These are phyloP conservation scores for Callosobruchus maculatus DNA, from an alignment of 2,888 invertebrate genomes.

Conservation along the genomic window DNA sequence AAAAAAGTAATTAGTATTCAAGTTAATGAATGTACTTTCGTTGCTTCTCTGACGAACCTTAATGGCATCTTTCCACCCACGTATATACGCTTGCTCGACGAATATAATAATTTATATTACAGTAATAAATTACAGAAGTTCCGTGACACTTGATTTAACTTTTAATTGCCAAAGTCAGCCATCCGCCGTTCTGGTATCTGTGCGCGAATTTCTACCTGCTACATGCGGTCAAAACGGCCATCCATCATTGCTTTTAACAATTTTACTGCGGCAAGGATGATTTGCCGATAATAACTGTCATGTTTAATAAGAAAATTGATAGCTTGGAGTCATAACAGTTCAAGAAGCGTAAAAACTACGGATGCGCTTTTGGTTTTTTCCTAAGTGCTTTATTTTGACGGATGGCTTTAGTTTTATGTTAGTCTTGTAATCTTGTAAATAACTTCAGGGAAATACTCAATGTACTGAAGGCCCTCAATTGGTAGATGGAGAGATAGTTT, in stretches of 20 bases:
- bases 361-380: not conserved
- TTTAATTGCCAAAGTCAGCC: constrained; percentile 14
- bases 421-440: not conserved
- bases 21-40: too few relatives aligned
- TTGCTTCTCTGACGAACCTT: too few relatives aligned
- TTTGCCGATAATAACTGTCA: not conserved
- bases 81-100: not conserved
- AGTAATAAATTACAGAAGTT: not conserved
- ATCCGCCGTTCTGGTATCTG: not conserved
- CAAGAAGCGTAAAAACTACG: not conserved
- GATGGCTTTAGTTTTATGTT: not conserved
- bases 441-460: too few relatives aligned
- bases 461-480: too few relatives aligned
- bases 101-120: not conserved
- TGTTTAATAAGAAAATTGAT: not conserved
- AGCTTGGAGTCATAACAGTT: not conserved
- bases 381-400: not conserved
- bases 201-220: not conserved
- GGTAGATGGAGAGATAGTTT: too few relatives aligned
- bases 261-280: not conserved
- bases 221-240: not conserved
- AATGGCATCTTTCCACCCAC: not conserved
- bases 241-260: not conserved
- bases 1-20: too few relatives aligned
- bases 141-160: constrained; percentile 14